A percentile compares a stretch with the other conserved stretches of the same genome.
phyloP scores from a whole-genome alignment of 2,888 invertebrate species.

The Netelia virgata region DNA sequence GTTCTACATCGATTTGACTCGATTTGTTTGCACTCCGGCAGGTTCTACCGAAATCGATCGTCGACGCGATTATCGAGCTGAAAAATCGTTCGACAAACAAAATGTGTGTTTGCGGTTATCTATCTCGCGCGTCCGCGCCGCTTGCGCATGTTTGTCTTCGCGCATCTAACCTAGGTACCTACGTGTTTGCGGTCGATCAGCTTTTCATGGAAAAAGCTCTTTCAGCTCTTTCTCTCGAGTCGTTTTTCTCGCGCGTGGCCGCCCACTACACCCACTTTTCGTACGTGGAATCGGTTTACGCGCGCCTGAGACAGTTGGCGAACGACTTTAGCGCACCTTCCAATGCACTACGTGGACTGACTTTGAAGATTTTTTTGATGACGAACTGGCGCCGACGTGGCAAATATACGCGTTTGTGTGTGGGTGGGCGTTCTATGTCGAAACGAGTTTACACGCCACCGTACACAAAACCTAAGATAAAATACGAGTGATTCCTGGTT shows the following conservation, averaged over 20 bases:
- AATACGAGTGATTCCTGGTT: neutral
- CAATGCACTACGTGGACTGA: conserved; percentile 40
- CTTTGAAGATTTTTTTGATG: conserved; percentile 55
- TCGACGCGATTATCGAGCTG: conserved; percentile 1
- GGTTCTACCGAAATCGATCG: conserved; percentile 58
- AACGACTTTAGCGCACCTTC: conserved; percentile 45
- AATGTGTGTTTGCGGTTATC: conserved; percentile 36
- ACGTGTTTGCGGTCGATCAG: conserved; percentile 44
- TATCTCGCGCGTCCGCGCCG: neutral
- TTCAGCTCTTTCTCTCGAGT: neutral
- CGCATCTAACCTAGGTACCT: neutral
- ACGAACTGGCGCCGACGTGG: conserved; percentile 47
- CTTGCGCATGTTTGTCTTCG: neutral
- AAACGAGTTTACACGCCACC: neutral
- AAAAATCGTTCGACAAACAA: conserved; percentile 50
- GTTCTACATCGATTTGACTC: neutral
- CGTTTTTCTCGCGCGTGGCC: conserved; percentile 18
- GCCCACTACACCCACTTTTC: neutral
- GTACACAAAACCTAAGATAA: conserved; percentile 1
- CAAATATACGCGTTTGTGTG: neutral
- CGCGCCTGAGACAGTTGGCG: conserved; percentile 21
- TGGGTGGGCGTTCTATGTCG: neutral
- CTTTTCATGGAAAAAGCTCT: conserved; percentile 55
- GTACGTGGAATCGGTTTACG: neutral
- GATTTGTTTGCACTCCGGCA: conserved; percentile 52